These are phyloP conservation scores for Fistularia tabacaria DNA, from an alignment of 2,797 vertebrate species.

Conservation along the genomic window DNA sequence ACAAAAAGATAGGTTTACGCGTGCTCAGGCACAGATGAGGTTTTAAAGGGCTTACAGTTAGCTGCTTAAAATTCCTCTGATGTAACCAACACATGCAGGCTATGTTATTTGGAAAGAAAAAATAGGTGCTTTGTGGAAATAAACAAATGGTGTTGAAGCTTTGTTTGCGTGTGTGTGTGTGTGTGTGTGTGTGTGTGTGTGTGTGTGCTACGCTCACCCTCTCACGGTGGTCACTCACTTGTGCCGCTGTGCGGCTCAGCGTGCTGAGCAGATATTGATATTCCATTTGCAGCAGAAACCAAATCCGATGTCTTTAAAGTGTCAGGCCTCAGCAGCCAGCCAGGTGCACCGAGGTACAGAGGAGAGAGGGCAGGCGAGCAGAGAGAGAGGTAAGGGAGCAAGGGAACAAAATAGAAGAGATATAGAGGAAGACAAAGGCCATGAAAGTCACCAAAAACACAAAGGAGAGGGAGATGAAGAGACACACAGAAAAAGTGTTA, in stretches of 20 bases:
- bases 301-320: conserved; percentile 66
- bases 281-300: conserved; percentile 60
- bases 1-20: conserved; percentile 14
- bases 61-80: conserved; percentile 83
- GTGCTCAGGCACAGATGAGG: conserved; percentile 43
- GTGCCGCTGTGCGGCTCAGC: too few relatives aligned
- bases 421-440: conserved; percentile 25
- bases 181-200: conserved; percentile 2
- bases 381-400: conserved; percentile 15
- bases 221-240: too few relatives aligned
- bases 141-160: conserved; percentile 17
- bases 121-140: conserved; percentile 31
- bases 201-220: too few relatives aligned
- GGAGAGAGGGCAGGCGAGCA: conserved; percentile 19
- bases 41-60: conserved; percentile 77
- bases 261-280: conserved; percentile 54
- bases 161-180: conserved; percentile 22
- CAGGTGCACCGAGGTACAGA: conserved; percentile 56
- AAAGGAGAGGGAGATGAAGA: conserved; percentile 43
- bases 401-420: conserved; percentile 26
- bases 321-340: conserved; percentile 63
- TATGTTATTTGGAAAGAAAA: conserved; percentile 55
- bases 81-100: conserved; percentile 66
- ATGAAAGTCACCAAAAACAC: conserved; percentile 44
- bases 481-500: conserved; percentile 14